Conservation (phyloP, 2,797 vertebrate species). For the Apogon talboti region DNA sequence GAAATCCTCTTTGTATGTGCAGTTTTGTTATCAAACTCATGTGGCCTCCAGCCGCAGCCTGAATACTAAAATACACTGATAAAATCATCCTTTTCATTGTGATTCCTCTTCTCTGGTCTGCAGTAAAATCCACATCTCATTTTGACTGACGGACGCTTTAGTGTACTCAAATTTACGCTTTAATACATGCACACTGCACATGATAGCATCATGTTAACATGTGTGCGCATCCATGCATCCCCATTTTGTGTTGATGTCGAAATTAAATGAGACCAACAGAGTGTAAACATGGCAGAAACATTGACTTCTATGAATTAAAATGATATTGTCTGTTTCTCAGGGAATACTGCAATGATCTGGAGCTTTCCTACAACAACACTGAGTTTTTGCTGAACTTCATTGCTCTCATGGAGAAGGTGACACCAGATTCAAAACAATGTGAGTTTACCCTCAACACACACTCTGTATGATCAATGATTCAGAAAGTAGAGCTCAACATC, state of each 20-base stretch:
- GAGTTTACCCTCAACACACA: slow-evolving; percentile 69
- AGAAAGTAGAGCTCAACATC: too few relatives aligned
- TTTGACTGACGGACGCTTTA: slow-evolving; percentile 35
- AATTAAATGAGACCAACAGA: slow-evolving; percentile 6
- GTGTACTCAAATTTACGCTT: slow-evolving; percentile 19
- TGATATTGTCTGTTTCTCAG: slow-evolving; percentile 74
- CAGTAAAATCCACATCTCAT: slow-evolving; percentile 29
- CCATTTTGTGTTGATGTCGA: slow-evolving; percentile 24
- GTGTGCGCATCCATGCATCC: slow-evolving; percentile 23
- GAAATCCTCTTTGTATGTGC: slow-evolving; percentile 45
- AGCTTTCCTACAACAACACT: slow-evolving; percentile 97
- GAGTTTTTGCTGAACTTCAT: slow-evolving; percentile 99
- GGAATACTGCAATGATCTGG: slow-evolving; percentile 99
- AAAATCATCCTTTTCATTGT: slow-evolving; percentile 25
- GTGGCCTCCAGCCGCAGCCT: slow-evolving; percentile 22
- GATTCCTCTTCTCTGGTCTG: slow-evolving; percentile 34
- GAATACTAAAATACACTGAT: slow-evolving; percentile 31
- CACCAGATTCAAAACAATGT: slow-evolving; percentile 99
- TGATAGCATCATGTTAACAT: slow-evolving; percentile 18
- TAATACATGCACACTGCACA: slow-evolving; percentile 55
- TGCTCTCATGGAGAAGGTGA: slow-evolving; percentile 98
- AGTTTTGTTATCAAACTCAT: slow-evolving; percentile 13
- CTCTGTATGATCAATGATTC: not conserved
- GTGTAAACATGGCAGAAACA: slow-evolving; percentile 6
- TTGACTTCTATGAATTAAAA: slow-evolving; percentile 27